Evolutionary conservation across 2,888 invertebrate genomes (phyloP), one percentile per base, ranked within the genome.

Genomic region (Morpho achilles): DNA sequence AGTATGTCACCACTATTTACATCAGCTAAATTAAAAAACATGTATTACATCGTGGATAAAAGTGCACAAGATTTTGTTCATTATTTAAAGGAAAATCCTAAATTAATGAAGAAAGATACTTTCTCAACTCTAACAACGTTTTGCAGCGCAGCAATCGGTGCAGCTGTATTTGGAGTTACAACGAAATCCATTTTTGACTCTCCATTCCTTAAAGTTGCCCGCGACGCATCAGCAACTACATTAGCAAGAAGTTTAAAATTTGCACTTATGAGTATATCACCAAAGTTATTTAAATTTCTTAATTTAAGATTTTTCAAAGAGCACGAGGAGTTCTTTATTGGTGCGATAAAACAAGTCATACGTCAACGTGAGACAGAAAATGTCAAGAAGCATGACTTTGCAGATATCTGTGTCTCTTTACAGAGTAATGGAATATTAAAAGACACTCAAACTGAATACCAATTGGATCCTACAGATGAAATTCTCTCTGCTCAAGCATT

Each of bases 401-500:
- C 69, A 5, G 83, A 85, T 56, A 60, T 85, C 0, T 82, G 82
- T 56, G 67, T 87, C 3, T 67, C 60, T 46, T 66, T 87, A 16
- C 79, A 84, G 63, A 80, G 76, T 45, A 69, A 68, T 23, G 84
- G 84, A 5, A 66, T 59, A 1, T 68, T 83, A 67, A 68, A 52
- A 22, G 82, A 86, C 56, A 47, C 53, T 2, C 73, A 75, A 0
- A 76, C 79, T 0, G 80, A 78, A 0, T 70, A 71, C 4, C 73
- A 75, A 40, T 45, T 86, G 50, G 71, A 79, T 42, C 79, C 87
- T 0, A 81, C 84, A 0, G 83, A 82, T 53, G 83, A 79, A 53
- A 40, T 80, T 6, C 57, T 84, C 32, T 76, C 80, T 5, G 80
- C 83, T 7, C 84, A 87, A 64, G 80, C 77, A 0, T 82, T 87